These are phyloP conservation scores for Catharus minimus DNA, from an alignment of 2,113 vertebrate genomes.

Conservation along the genomic window DNA sequence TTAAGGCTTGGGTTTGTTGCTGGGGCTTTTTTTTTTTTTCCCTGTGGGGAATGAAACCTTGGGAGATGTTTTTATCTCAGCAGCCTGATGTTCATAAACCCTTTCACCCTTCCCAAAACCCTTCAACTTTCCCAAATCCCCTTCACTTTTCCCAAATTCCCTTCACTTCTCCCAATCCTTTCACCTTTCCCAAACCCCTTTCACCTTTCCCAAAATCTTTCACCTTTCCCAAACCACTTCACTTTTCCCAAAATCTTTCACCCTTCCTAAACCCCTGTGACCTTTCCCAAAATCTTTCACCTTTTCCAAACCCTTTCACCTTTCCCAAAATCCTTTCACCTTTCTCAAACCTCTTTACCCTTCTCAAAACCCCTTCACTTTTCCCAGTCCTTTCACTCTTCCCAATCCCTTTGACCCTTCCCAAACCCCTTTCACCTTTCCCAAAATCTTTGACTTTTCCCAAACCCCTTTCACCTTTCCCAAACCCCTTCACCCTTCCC, in stretches of 20 bases:
- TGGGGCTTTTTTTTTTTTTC: not conserved
- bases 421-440: too few relatives aligned
- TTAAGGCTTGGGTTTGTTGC: not conserved
- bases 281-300: too few relatives aligned
- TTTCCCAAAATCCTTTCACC: not conserved
- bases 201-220: too few relatives aligned
- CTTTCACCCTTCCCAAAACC: not conserved
- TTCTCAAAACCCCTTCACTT: not conserved
- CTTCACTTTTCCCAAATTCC: not conserved
- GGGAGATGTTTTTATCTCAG: not conserved
- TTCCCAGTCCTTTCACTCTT: not conserved
- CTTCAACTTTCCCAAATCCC: not conserved
- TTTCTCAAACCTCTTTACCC: not conserved
- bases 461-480: too few relatives aligned
- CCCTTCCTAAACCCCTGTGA: not conserved
- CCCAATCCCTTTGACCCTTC: too few relatives aligned
- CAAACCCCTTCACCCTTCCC: too few relatives aligned
- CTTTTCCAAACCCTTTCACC: not conserved
- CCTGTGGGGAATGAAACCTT: not conserved
- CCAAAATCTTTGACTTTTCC: too few relatives aligned
- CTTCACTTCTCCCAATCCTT: not conserved
- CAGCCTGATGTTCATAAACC: not conserved
- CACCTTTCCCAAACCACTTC: not conserved
- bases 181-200: too few relatives aligned
- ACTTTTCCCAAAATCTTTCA: not conserved